Evolutionary conservation across 1,140 invertebrate genomes (phyloP), one percentile per base, ranked within the genome.

Genomic region (Camponotus pennsylvanicus): DNA sequence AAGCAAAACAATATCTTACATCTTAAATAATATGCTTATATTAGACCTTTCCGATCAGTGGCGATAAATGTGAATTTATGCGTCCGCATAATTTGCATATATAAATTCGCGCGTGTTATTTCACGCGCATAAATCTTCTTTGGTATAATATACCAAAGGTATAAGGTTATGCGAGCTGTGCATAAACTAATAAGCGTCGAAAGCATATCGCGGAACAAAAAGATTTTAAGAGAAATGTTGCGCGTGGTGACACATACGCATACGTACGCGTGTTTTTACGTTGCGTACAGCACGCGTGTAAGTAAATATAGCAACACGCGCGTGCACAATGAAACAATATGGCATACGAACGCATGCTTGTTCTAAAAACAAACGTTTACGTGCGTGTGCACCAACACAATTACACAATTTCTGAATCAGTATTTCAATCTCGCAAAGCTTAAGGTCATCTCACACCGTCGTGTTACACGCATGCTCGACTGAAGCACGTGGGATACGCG

Each of bases 381-480:
- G 57, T 55, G 45, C 42, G 69, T 42, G 67, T n/a, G 42, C 57
- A 85, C 59, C 80, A 71, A 40, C 34, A 27, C 52, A 49, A 67
- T 71, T 84, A 55, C 77, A 67, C 69, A 69, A 90, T 90, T 89
- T 75, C 67, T 63, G 55, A 86, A 75, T 66, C 70, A 73, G 85
- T 79, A 82, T 89, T 86, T 67, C 85, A 45, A 45, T 57, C 27
- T 27, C 63, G 45, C 34, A 84, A 15, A 34, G 32, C 34, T 89
- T 77, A 83, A 82, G 84, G 55, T 77, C 21, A 49, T 52, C 55
- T 73, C 88, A 77, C 61, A 76, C 67, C 21, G 45, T 55, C n/a
- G 27, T 40, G 7, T 15, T 11, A 15, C 15, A 18, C 57, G n/a
- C 6, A 32, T 40, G n/a, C 40, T 73, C 55, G n/a, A 13, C 11